Conservation (phyloP, 2,888 invertebrate species). For the Trichacis sp. region DNA sequence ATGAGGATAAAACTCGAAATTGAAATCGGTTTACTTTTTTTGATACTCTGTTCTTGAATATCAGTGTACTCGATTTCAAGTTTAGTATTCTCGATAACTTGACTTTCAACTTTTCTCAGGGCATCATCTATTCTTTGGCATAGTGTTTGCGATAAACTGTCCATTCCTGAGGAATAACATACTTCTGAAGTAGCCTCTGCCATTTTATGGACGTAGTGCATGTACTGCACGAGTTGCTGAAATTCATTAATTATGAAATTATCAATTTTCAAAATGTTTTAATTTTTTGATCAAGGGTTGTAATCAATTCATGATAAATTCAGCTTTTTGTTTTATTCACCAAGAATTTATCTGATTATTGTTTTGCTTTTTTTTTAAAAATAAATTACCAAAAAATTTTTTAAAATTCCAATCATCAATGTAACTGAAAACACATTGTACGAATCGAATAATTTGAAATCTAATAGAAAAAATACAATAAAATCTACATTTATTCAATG, state of each 20-base stretch:
- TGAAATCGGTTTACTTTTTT: constrained; percentile 33
- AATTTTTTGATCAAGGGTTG: too few species aligned
- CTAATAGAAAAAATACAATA: too few species aligned
- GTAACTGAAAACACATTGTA: too few species aligned
- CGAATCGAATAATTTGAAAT: too few species aligned
- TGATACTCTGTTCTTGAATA: constrained; percentile 56
- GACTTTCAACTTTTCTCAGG: constrained; percentile 50
- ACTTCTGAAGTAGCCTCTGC: constrained; percentile 59
- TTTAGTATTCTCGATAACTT: constrained; percentile 47
- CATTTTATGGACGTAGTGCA: constrained; percentile 63
- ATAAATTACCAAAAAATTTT: too few species aligned
- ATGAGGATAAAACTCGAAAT: too few species aligned
- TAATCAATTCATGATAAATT: too few species aligned
- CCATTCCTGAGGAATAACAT: constrained; percentile 61
- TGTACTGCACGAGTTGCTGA: constrained; percentile 56
- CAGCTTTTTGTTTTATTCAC: too few species aligned
- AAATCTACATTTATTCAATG: too few species aligned
- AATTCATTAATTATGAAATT: constrained; percentile 6
- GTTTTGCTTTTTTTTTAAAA: too few species aligned
- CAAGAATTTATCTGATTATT: too few species aligned
- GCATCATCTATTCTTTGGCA: constrained; percentile 62
- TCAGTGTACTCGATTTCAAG: constrained; percentile 56
- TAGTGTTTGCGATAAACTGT: constrained; percentile 57
- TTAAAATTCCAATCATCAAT: too few species aligned
- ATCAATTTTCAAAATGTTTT: neutral